Evolutionary conservation across 2,113 vertebrate genomes (phyloP).

Genomic region (Lanius collurio): DNA sequence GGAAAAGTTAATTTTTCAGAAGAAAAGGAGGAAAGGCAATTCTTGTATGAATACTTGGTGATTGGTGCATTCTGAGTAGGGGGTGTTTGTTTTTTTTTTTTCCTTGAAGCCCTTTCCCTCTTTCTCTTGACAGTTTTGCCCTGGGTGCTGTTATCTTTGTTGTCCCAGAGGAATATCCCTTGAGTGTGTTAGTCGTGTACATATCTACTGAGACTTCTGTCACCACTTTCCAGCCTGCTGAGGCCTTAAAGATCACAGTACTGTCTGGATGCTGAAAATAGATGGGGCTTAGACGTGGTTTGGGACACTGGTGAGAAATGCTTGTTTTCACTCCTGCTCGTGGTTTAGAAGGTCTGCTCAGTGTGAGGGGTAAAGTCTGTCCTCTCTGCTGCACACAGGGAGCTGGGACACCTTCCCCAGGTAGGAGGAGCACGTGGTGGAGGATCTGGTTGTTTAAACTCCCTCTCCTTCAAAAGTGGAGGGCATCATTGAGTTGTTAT

Average conservation of each 20-base stretch:
- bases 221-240: not conserved
- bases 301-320: not conserved
- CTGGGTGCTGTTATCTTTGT: not conserved
- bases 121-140: constrained; percentile 39
- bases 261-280: constrained; percentile 1
- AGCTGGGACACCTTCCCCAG: not conserved
- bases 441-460: not conserved
- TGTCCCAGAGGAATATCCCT: constrained; percentile 15
- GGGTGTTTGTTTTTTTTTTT: not conserved
- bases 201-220: not conserved
- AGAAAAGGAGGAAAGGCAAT: not conserved
- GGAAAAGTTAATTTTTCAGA: not conserved
- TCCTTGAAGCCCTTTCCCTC: not conserved
- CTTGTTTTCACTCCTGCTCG: not conserved
- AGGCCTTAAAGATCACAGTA: not conserved
- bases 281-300: not conserved
- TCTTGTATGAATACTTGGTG: not conserved
- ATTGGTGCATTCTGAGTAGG: not conserved
- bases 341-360: not conserved
- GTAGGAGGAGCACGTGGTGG: not conserved
- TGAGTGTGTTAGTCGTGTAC: not conserved
- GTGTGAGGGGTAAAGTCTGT: not conserved
- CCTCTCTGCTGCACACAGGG: not conserved
- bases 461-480: not conserved
- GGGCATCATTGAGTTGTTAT: not conserved